Evolutionary conservation across 2,113 vertebrate species (phyloP).

Genomic region (Nothobranchius furzeri): DNA sequence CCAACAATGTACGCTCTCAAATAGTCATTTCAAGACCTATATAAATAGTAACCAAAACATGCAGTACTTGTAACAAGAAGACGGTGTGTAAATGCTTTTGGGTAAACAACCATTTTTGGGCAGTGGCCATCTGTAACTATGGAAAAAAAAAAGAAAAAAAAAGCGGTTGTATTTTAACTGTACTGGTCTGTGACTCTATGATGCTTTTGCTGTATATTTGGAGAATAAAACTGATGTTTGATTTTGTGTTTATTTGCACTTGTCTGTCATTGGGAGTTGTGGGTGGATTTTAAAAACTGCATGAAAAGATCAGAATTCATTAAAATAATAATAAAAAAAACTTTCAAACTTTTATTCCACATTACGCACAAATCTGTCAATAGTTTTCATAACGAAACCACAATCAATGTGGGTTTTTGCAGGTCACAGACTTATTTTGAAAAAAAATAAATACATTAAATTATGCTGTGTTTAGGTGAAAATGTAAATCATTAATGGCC

Average conservation of each 20-base stretch:
- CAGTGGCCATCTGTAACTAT: conserved; percentile 76
- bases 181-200: conserved; percentile 83
- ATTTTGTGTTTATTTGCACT: conserved; percentile 54
- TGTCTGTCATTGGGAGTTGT: conserved; percentile 6
- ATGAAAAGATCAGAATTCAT: neutral
- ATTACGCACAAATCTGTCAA: neutral
- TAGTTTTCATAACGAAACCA: neutral
- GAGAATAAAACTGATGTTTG: conserved; percentile 75
- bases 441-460: neutral
- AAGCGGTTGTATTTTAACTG: conserved; percentile 81
- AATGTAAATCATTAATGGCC: conserved; percentile 19
- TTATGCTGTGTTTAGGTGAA: neutral
- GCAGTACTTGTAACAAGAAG: conserved; percentile 66
- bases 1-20: conserved; percentile 37
- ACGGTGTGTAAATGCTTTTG: conserved; percentile 62
- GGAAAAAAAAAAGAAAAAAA: conserved; percentile 55
- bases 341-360: neutral
- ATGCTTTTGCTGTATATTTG: conserved; percentile 85
- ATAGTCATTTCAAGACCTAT: conserved; percentile 63
- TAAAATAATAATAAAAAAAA: neutral
- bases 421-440: neutral
- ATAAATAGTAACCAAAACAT: conserved; percentile 72
- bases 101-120: conserved; percentile 75
- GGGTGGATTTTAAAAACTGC: neutral
- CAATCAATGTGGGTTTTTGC: neutral